A percentile compares a stretch with the other conserved stretches of the same genome.
These are phyloP conservation scores for Plotosus lineatus DNA, from an alignment of 2,113 vertebrate species.

Conservation along the genomic window DNA sequence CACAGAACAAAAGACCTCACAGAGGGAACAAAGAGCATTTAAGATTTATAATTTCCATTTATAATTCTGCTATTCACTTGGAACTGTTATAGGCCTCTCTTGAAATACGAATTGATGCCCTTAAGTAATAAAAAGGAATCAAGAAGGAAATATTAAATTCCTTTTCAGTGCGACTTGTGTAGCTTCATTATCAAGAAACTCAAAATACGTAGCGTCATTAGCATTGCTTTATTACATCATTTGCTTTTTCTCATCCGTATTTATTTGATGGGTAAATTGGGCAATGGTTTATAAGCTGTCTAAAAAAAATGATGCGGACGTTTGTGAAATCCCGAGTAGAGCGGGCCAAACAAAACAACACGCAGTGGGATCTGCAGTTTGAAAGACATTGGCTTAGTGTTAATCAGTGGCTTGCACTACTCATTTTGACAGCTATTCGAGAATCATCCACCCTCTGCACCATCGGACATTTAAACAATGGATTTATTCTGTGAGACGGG, in stretches of 20 bases:
- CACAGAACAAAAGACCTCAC: constrained; percentile 19
- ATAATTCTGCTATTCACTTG: constrained; percentile 6
- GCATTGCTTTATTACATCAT: constrained; percentile 30
- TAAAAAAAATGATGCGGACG: constrained; percentile 10
- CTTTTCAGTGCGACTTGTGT: background rate
- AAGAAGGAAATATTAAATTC: constrained; percentile 6
- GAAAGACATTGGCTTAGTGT: background rate
- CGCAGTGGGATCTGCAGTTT: constrained; percentile 4
- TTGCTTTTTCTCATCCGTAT: constrained; percentile 14
- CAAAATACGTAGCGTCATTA: constrained; percentile 6
- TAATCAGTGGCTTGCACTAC: background rate
- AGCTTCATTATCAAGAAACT: constrained; percentile 1
- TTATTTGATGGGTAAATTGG: constrained; percentile 15
- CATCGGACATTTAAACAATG: background rate
- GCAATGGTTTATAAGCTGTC: constrained; percentile 18
- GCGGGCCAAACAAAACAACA: constrained; percentile 8
- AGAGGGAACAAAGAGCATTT: constrained; percentile 29
- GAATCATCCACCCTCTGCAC: background rate
- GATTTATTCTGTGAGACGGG: constrained; percentile 14
- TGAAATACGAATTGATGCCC: constrained; percentile 25
- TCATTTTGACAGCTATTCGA: constrained; percentile 22
- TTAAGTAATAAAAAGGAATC: constrained; percentile 16
- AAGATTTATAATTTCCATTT: too few species aligned
- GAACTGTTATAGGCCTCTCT: constrained; percentile 17
- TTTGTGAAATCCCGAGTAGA: constrained; percentile 2